phyloP scores from a whole-genome alignment of 2,797 vertebrate species.

The Betta splendens region DNA sequence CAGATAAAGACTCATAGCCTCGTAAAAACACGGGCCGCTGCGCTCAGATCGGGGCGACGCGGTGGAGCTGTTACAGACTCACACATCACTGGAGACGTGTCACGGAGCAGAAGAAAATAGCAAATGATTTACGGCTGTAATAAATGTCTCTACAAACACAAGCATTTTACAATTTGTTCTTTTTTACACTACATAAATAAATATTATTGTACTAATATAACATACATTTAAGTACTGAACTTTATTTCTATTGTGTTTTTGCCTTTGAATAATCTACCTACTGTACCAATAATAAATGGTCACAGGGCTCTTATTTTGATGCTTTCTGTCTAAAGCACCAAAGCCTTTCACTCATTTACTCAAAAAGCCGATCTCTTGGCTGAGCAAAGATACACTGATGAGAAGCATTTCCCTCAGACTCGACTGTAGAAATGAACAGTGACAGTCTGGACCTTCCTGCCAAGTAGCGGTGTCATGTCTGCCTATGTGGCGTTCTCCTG shows the following conservation, averaged over 20 bases:
- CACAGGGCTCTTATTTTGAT: no score
- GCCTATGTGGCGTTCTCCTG: constrained; percentile 61
- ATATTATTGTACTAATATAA: no score
- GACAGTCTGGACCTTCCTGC: constrained; percentile 77
- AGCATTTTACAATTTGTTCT: no score
- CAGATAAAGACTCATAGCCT: constrained; percentile 13
- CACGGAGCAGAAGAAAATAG: background rate
- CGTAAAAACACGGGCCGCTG: constrained; percentile 4
- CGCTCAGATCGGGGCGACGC: constrained; percentile 22
- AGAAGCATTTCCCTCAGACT: constrained; percentile 58
- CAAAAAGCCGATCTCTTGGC: constrained; percentile 18
- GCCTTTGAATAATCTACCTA: no score
- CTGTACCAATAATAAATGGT: no score
- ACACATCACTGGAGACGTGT: background rate
- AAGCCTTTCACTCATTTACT: constrained; percentile 3
- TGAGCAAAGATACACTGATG: constrained; percentile 73
- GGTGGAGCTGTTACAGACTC: constrained; percentile 22
- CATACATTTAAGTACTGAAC: no score
- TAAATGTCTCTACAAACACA: no score
- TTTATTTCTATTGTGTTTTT: no score
- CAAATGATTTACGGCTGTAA: no score
- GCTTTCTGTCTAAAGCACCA: constrained; percentile 22
- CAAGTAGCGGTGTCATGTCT: constrained; percentile 69
- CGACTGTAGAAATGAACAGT: constrained; percentile 63
- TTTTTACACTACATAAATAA: no score